Evolutionary conservation across 2,888 invertebrate species (phyloP), one percentile per base, ranked within the genome.

Genomic region (Volucella inflata): DNA sequence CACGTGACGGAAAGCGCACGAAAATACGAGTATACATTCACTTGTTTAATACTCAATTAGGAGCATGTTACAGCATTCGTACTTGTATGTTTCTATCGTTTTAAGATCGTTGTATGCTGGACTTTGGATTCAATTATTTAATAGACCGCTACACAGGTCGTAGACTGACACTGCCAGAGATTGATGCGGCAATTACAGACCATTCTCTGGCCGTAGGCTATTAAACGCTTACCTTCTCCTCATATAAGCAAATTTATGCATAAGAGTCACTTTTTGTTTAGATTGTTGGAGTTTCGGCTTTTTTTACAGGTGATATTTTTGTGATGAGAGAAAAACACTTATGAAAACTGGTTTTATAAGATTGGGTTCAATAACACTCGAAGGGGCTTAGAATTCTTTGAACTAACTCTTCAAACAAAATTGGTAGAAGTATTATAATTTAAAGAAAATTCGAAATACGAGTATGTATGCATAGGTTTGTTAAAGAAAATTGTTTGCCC

Each of bases 141-240:
- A 83, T 74, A 74, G 78, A 64, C 68, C 30, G 67, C 67, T 30
- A 30, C 50, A 50, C 71, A 78, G 59, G 72, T 67, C 72, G 57
- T n/a, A 68, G 65, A 57, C 62, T 74, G 42, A 55, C 51, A 50
- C 9, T 30, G 30, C 21, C 8, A 36, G 57, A 83, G 67, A 78
- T 74, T 62, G 78, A 83, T 83, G 65, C 67, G 38, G 78, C 82
- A 78, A 83, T 83, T 83, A 67, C 46, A 10, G 36, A 36, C 78
- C 82, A 82, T 83, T 83, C 83, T 83, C 83, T 17, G n/a, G 68
- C 83, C 72, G 67, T 46, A 30, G 78, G 83, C 68, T 50, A 74
- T 67, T 21, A 68, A 78, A 17, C 57, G 67, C 55, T 21, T 74
- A 78, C 83, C 78, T 78, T 83, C 83, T 83, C 72, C 55, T 60